phyloP scores from a whole-genome alignment of 1,140 invertebrate species.

The Pinna nobilis region DNA sequence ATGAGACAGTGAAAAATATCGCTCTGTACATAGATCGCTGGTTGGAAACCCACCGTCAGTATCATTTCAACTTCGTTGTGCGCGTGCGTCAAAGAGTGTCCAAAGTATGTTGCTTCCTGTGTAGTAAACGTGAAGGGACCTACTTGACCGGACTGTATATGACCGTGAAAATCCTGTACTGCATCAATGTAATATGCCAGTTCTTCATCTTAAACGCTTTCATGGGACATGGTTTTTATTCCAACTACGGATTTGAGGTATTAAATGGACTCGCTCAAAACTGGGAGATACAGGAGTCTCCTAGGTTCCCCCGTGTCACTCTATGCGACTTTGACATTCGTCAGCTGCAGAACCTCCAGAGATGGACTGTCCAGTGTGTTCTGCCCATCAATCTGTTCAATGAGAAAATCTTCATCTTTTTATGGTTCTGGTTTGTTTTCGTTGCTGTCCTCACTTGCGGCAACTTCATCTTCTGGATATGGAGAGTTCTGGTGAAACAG shows the following conservation, averaged over 20 bases:
- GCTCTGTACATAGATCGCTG: slow-evolving; percentile 66
- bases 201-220: slow-evolving; percentile 76
- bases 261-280: slow-evolving; percentile 72
- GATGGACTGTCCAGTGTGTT: slow-evolving; percentile 76
- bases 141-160: slow-evolving; percentile 76
- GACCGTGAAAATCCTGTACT: slow-evolving; percentile 76
- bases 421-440: slow-evolving; percentile 73
- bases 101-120: slow-evolving; percentile 66
- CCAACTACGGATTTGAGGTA: slow-evolving; percentile 76
- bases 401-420: slow-evolving; percentile 77
- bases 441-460: slow-evolving; percentile 63
- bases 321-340: slow-evolving; percentile 77
- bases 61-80: slow-evolving; percentile 61
- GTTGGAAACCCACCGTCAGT: slow-evolving; percentile 67
- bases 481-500: slow-evolving; percentile 57
- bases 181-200: slow-evolving; percentile 76
- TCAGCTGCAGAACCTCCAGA: slow-evolving; percentile 69
- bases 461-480: slow-evolving; percentile 69
- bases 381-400: slow-evolving; percentile 79
- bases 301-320: slow-evolving; percentile 74
- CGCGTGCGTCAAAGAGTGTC: slow-evolving; percentile 62
- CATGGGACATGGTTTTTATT: slow-evolving; percentile 74
- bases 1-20: slow-evolving; percentile 64
- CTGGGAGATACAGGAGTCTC: slow-evolving; percentile 71
- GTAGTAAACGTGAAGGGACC: slow-evolving; percentile 75